phyloP scores from a whole-genome alignment of 2,113 vertebrate genomes.

The Crotalus helleri region DNA sequence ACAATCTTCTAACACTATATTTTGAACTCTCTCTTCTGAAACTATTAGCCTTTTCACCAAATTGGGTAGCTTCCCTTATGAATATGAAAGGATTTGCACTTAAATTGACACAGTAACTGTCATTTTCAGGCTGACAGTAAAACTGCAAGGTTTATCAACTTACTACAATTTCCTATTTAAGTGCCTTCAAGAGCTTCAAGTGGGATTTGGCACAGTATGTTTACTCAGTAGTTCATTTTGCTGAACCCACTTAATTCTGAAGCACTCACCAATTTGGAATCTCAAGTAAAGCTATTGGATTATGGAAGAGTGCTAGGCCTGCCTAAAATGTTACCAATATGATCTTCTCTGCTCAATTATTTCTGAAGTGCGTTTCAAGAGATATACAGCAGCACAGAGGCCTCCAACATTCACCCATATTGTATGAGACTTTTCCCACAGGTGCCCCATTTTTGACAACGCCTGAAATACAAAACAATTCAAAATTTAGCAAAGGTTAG shows the following conservation, averaged over 20 bases:
- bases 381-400: constrained; percentile 91
- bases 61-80: background rate
- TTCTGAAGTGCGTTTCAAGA: constrained; percentile 84
- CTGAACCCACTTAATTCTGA: background rate
- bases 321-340: constrained; percentile 35
- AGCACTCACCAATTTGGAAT: background rate
- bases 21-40: background rate
- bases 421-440: constrained; percentile 86
- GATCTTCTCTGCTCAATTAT: constrained; percentile 55
- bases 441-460: constrained; percentile 81
- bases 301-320: background rate
- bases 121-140: background rate
- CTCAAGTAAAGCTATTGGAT: background rate
- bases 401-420: constrained; percentile 97
- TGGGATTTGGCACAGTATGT: background rate
- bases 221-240: background rate
- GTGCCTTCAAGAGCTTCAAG: background rate
- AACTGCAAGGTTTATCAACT: constrained; percentile 3
- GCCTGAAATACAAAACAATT: constrained; percentile 72
- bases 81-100: constrained; percentile 18
- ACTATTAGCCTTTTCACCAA: background rate
- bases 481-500: background rate
- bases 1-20: background rate
- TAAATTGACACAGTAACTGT: background rate
- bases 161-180: background rate